These are phyloP conservation scores for Microhierax caerulescens DNA, from an alignment of 2,797 vertebrate species.

Conservation along the genomic window DNA sequence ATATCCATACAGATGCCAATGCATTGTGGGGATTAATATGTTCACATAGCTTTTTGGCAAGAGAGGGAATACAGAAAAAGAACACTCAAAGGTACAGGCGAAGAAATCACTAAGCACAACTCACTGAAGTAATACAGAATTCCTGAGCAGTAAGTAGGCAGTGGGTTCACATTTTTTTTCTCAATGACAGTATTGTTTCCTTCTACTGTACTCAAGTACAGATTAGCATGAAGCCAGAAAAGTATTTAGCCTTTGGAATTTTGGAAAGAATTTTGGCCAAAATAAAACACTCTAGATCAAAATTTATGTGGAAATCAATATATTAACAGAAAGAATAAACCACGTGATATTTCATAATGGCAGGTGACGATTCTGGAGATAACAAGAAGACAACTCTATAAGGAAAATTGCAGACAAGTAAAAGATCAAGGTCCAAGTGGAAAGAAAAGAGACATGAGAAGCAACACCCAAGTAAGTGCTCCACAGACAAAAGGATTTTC, in stretches of 20 bases:
- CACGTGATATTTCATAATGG: not conserved
- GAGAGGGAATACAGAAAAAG: not conserved
- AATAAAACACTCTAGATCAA: not conserved
- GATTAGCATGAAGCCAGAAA: constrained; percentile 33
- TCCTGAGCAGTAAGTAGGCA: constrained; percentile 20
- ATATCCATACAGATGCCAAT: rapidly evolving
- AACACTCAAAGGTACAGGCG: not conserved
- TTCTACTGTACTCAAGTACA: not conserved
- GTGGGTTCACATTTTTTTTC: not conserved
- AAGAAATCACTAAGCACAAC: not conserved
- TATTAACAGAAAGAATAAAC: not conserved
- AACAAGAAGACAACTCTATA: not conserved
- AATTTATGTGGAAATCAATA: not conserved
- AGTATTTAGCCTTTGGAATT: constrained; percentile 28
- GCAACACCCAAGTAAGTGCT: not conserved
- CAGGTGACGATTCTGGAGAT: not conserved
- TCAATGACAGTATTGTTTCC: constrained; percentile 45
- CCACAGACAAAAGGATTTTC: not conserved
- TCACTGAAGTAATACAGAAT: not conserved
- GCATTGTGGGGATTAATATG: not conserved
- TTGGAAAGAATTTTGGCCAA: not conserved
- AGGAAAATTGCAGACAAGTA: not conserved
- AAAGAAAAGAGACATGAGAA: not conserved
- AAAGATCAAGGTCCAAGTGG: not conserved
- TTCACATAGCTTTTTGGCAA: not conserved